phyloP scores from a whole-genome alignment of 2,888 invertebrate genomes.

The Campopleginae sp. region DNA sequence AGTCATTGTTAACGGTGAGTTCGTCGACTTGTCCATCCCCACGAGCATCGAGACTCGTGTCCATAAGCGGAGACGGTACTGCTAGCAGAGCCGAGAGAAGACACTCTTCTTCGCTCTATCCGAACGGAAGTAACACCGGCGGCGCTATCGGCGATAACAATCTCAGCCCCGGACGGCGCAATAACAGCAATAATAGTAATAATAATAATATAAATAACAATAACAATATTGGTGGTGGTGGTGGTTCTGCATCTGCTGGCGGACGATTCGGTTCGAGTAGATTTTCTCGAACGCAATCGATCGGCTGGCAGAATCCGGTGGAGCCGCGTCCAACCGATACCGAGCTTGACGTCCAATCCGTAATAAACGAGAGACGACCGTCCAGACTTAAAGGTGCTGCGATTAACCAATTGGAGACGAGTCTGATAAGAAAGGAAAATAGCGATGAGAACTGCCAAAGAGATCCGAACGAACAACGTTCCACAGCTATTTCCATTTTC shows the following conservation, averaged over 20 bases:
- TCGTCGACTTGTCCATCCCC: conserved; percentile 51
- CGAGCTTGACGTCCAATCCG: conserved; percentile 81
- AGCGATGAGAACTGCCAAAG: conserved; percentile 12
- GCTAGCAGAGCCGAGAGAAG: conserved; percentile 34
- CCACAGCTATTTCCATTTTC: conserved; percentile 20
- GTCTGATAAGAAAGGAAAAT: neutral
- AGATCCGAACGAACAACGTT: conserved; percentile 16
- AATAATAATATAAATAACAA: conserved; percentile 5
- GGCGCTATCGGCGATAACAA: conserved; percentile 8
- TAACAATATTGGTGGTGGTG: neutral
- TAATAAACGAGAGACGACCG: conserved; percentile 82
- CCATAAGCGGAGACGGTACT: neutral
- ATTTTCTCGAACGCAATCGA: conserved; percentile 2
- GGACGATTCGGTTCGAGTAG: conserved; percentile 54
- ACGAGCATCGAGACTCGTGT: conserved; percentile 51
- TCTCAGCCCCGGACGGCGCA: conserved; percentile 32
- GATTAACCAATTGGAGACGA: conserved; percentile 46
- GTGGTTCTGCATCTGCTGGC: neutral
- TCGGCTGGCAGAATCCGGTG: conserved; percentile 38
- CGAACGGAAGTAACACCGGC: neutral
- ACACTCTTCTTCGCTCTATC: conserved; percentile 13
- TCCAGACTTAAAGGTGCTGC: conserved; percentile 76
- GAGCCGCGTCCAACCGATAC: conserved; percentile 43
- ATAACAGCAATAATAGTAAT: conserved; percentile 21
- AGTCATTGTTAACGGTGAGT: conserved; percentile 50